These are phyloP conservation scores for Xiphias gladius DNA, from an alignment of 2,113 vertebrate genomes.

Conservation along the genomic window DNA sequence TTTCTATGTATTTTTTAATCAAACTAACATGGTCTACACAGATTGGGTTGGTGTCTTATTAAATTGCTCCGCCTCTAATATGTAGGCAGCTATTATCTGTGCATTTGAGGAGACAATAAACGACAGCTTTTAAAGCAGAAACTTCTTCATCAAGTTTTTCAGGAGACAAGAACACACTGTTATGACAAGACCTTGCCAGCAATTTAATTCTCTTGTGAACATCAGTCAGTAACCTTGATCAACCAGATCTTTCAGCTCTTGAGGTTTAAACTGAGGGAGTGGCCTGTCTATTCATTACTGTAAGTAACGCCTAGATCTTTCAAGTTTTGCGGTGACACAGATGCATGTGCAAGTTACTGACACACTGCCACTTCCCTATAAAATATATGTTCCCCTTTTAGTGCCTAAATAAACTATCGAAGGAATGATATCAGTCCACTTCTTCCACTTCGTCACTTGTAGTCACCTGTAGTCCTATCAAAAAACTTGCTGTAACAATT, in stretches of 20 bases:
- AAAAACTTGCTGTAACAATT: too few species aligned
- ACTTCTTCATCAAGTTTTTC: slow-evolving; percentile 2
- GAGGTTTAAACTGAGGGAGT: slow-evolving; percentile 47
- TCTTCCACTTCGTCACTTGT: neutral
- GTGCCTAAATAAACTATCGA: neutral
- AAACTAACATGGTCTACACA: neutral
- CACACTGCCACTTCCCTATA: slow-evolving; percentile 29
- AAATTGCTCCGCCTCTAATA: neutral
- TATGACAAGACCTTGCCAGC: neutral
- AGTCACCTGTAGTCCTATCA: too few species aligned
- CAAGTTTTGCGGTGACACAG: slow-evolving; percentile 41
- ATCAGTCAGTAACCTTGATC: slow-evolving; percentile 42
- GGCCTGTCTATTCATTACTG: slow-evolving; percentile 39
- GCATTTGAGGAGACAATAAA: neutral
- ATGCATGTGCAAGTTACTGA: slow-evolving; percentile 30
- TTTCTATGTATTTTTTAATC: neutral
- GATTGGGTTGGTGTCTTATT: neutral
- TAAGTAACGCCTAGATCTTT: slow-evolving; percentile 57
- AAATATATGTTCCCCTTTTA: slow-evolving; percentile 29
- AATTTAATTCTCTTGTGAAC: neutral
- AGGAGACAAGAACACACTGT: neutral
- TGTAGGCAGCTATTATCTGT: neutral
- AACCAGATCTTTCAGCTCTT: slow-evolving; percentile 59
- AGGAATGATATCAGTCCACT: neutral
- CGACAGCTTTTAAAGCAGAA: neutral